phyloP scores from a whole-genome alignment of 2,888 invertebrate species.

The Amorpha juglandis region DNA sequence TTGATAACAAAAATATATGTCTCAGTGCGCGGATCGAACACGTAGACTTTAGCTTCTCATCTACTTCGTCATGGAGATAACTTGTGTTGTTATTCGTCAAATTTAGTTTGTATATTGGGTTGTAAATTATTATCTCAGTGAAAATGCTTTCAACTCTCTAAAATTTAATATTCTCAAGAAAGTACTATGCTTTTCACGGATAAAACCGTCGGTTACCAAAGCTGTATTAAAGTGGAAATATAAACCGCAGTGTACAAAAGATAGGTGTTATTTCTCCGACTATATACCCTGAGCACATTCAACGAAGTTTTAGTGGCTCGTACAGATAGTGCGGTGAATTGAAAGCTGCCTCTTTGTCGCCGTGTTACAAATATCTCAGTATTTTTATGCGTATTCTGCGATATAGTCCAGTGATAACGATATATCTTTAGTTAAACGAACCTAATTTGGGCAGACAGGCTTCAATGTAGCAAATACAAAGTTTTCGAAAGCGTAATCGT shows the following conservation, averaged over 20 bases:
- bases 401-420: conserved; percentile 52
- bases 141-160: neutral
- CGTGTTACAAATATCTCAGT: conserved; percentile 64
- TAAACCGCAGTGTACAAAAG: conserved; percentile 19
- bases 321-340: conserved; percentile 68
- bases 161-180: neutral
- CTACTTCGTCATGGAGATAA: too few species aligned
- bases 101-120: too few species aligned
- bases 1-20: too few species aligned
- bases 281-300: conserved; percentile 13
- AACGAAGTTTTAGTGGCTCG: conserved; percentile 60
- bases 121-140: neutral
- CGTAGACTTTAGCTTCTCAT: too few species aligned
- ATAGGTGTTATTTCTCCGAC: conserved; percentile 22
- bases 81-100: too few species aligned
- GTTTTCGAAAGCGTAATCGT: neutral
- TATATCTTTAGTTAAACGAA: conserved; percentile 47
- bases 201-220: neutral
- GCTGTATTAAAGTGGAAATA: conserved; percentile 13
- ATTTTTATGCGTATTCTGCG: conserved; percentile 58
- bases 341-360: conserved; percentile 73
- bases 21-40: too few species aligned
- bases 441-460: neutral
- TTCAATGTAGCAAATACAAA: neutral
- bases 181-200: neutral